Percentiles rank a stretch among this genome's conserved stretches.
Evolutionary conservation across 2,113 vertebrate species (phyloP).

Genomic region (Peucedramus taeniatus): DNA sequence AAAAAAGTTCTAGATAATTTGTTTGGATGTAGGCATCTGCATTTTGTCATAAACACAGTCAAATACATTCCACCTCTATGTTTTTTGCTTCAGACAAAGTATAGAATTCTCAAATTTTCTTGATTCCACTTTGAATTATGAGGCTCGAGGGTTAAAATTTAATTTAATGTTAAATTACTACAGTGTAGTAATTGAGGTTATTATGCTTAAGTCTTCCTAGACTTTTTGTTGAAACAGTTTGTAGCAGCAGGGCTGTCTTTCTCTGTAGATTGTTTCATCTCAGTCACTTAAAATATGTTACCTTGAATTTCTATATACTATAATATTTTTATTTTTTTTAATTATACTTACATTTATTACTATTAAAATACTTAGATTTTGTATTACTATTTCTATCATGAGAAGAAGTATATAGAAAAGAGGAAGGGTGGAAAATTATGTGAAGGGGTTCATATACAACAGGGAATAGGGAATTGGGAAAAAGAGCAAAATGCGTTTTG

Average conservation of each 20-base stretch:
- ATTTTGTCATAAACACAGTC: background rate
- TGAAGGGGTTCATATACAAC: background rate
- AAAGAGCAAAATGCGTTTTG: background rate
- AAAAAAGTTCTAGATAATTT: background rate
- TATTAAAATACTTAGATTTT: background rate
- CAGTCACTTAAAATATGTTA: background rate
- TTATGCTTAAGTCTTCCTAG: background rate
- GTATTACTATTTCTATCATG: background rate
- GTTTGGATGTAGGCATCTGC: background rate
- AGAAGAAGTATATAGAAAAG: background rate
- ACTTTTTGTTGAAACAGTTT: slow-evolving; percentile 15
- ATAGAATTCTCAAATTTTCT: slow-evolving; percentile 16
- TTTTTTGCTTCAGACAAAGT: slow-evolving; percentile 52
- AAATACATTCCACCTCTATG: background rate
- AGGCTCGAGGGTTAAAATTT: slow-evolving; percentile 42
- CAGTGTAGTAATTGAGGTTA: background rate
- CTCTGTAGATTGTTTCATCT: background rate
- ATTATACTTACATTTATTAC: background rate
- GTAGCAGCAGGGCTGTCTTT: background rate
- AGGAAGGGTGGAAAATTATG: background rate
- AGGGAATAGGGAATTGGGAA: background rate
- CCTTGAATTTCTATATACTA: background rate
- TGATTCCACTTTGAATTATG: slow-evolving; percentile 45
- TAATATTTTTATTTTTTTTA: background rate
- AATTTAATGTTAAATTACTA: slow-evolving; percentile 9